Evolutionary conservation across 2,888 invertebrate genomes (phyloP), one percentile per base, ranked within the genome.

Genomic region (Drosophila falleni): DNA sequence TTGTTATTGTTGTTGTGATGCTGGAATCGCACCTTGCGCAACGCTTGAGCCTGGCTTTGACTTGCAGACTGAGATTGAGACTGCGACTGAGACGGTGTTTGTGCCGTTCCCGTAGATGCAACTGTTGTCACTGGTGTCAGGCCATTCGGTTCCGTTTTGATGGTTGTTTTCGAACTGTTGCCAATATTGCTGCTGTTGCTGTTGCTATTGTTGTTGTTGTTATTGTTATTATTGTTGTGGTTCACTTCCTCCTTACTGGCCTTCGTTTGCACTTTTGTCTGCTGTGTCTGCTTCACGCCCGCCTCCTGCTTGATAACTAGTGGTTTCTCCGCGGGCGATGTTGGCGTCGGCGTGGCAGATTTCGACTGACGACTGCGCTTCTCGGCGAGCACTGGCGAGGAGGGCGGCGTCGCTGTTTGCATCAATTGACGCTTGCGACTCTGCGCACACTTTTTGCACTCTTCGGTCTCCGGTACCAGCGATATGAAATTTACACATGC

Each of bases 401-500:
- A 78, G 13, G 90, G 89, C 19, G 91, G 90, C 35, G 89, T 86
- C 26, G 90, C 71, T 42, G 81, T 75, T 72, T 89, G 81, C 5
- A 81, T 69, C 75, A 89, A 61, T 53, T 88, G 88, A 50, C 92
- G 83, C 71, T 92, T 92, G 51, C 90, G 90, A 64, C 80, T 84
- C 31, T 88, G 81, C 39, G 89, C 85, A 87, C 93, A 93, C 78
- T 92, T 92, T 44, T 92, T 93, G 82, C 93, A 93, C 64, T 93
- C 92, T 65, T 93, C 93, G 29, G 92, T 92, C 47, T 91, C 93
- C 15, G 92, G 91, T 64, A 91, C 87, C 47, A 93, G 79, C 41
- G 93, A 92, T 58, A 93, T 92, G 66, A 93, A 83, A 87, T 93
- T 92, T 33, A 92, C 89, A 82, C 93, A 93, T 73, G 93, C 92